Conservation (phyloP, 1,140 invertebrate genomes). For the Ericerus pela region DNA sequence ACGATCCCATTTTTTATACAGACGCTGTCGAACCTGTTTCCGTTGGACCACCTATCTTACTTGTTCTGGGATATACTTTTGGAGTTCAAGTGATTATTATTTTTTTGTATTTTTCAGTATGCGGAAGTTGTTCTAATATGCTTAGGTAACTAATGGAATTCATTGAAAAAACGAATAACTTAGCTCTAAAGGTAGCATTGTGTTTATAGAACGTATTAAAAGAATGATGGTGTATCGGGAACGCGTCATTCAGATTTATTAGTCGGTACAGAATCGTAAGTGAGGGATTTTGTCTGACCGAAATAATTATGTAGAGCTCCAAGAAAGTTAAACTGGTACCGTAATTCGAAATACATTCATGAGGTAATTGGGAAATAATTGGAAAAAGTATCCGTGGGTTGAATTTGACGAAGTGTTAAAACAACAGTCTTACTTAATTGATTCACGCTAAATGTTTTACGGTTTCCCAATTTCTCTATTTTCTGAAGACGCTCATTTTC, state of each 20-base stretch:
- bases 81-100: constrained; percentile 57
- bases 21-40: constrained; percentile 44
- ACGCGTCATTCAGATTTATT: not conserved
- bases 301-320: not conserved
- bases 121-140: not conserved
- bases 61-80: constrained; percentile 70
- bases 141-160: not conserved
- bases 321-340: too few species aligned
- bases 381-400: too few species aligned
- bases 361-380: too few species aligned
- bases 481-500: too few species aligned
- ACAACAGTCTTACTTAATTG: too few species aligned
- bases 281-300: too few species aligned
- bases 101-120: constrained; percentile 16
- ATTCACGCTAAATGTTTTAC: too few species aligned
- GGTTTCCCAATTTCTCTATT: too few species aligned
- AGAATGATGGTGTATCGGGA: not conserved
- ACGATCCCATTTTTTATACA: constrained; percentile 45
- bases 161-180: not conserved
- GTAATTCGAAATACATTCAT: too few species aligned
- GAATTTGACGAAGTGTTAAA: too few species aligned
- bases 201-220: not conserved
- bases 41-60: constrained; percentile 51
- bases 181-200: not conserved
- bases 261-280: not conserved